phyloP scores from a whole-genome alignment of 2,888 invertebrate species.

The Callosobruchus maculatus region DNA sequence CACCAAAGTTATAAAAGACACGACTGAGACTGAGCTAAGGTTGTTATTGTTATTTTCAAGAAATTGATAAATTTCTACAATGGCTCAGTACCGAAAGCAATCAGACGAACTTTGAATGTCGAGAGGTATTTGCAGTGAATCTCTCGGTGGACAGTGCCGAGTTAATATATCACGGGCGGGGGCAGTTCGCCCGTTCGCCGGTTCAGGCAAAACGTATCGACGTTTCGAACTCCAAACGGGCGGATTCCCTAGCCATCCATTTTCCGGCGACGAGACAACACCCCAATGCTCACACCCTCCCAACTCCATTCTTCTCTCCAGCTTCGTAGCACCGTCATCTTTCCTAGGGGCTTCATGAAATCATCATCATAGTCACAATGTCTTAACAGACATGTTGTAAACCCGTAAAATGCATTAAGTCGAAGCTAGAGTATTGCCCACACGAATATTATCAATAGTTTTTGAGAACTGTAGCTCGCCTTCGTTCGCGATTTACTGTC shows the following conservation, averaged over 20 bases:
- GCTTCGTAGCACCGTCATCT: background rate
- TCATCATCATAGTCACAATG: too few relatives aligned
- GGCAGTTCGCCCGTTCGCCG: slow-evolving; percentile 26
- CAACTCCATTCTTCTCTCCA: background rate
- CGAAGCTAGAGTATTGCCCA: too few relatives aligned
- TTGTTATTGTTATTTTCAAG: too few relatives aligned
- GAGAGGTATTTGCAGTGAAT: slow-evolving; percentile 36
- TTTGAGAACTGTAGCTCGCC: too few relatives aligned
- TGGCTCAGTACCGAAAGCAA: background rate
- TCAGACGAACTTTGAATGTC: slow-evolving; percentile 28
- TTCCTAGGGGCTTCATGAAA: background rate
- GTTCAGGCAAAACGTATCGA: slow-evolving; percentile 35
- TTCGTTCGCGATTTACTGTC: too few relatives aligned
- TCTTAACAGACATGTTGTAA: too few relatives aligned
- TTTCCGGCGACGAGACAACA: slow-evolving; percentile 9
- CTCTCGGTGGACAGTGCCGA: slow-evolving; percentile 44
- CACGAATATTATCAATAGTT: too few relatives aligned
- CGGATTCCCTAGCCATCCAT: background rate
- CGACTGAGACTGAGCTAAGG: too few relatives aligned
- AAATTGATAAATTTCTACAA: background rate
- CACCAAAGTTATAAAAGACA: too few relatives aligned
- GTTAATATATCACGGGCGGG: slow-evolving; percentile 38
- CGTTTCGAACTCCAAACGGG: slow-evolving; percentile 31
- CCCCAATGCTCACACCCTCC: background rate
- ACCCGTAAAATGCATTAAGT: too few relatives aligned